These are phyloP conservation scores for Philereme transversata DNA, from an alignment of 2,888 invertebrate species.

Conservation along the genomic window DNA sequence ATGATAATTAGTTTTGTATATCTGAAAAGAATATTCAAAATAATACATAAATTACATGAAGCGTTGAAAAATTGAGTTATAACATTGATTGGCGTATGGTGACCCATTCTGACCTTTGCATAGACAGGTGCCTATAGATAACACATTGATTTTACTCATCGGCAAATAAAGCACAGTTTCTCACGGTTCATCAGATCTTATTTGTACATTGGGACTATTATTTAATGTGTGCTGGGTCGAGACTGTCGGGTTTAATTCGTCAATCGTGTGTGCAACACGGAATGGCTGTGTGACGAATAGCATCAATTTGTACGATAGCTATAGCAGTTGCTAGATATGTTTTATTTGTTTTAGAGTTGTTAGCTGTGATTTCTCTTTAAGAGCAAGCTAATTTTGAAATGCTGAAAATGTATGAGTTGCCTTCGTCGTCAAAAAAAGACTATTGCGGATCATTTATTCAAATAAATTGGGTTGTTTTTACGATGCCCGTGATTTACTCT, in stretches of 20 bases:
- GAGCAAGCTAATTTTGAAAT: slow-evolving; percentile 18
- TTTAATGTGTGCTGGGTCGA: slow-evolving; percentile 9
- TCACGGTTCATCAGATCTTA: slow-evolving; percentile 43
- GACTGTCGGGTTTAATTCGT: slow-evolving; percentile 43
- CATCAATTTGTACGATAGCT: slow-evolving; percentile 32
- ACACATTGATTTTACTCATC: slow-evolving; percentile 49
- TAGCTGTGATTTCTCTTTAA: slow-evolving; percentile 29
- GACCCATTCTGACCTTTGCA: slow-evolving; percentile 50
- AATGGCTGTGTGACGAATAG: slow-evolving; percentile 47
- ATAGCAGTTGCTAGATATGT: slow-evolving; percentile 28
- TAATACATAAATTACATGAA: slow-evolving; percentile 17
- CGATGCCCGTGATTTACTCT: neutral
- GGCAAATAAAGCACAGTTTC: slow-evolving; percentile 41
- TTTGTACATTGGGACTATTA: slow-evolving; percentile 20
- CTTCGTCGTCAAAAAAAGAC: no score
- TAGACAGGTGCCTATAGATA: slow-evolving; percentile 51
- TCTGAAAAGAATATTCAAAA: slow-evolving; percentile 4
- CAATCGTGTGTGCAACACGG: slow-evolving; percentile 46
- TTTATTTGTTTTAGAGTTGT: slow-evolving; percentile 34
- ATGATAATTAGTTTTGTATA: slow-evolving; percentile 18
- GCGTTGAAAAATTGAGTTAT: slow-evolving; percentile 39
- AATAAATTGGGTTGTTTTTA: no score
- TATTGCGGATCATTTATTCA: no score
- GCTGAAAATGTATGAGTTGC: neutral
- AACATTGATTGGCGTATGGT: slow-evolving; percentile 52